phyloP scores from a whole-genome alignment of 1,140 invertebrate species.

The Rhagoletis zephyria region DNA sequence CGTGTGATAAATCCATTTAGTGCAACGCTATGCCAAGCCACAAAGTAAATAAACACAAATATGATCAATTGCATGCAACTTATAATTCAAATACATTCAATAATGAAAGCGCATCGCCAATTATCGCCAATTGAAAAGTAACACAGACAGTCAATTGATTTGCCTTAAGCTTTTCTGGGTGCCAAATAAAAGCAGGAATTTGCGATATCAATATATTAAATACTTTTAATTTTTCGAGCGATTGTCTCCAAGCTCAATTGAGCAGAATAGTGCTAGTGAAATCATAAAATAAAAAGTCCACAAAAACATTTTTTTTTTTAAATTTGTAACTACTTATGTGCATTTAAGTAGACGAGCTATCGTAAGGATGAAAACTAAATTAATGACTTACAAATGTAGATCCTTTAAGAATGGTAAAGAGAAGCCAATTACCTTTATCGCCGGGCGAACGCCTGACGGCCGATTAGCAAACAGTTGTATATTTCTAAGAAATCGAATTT shows the following conservation, averaged over 20 bases:
- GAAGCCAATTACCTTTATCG: no score
- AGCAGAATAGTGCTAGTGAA: not conserved
- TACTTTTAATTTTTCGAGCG: no score
- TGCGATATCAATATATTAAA: not conserved
- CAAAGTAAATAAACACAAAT: not conserved
- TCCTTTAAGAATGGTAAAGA: no score
- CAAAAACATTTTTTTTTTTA: no score
- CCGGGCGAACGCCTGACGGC: no score
- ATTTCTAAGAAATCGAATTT: no score
- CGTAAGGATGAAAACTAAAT: no score
- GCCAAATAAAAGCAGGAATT: not conserved
- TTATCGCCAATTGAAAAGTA: conserved; percentile 26
- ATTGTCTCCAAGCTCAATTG: conserved; percentile 27
- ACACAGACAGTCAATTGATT: not conserved
- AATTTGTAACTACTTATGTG: no score
- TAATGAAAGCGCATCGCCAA: not conserved
- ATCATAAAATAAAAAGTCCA: no score
- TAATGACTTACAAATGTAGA: no score
- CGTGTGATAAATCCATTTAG: conserved; percentile 36
- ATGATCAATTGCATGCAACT: conserved; percentile 31
- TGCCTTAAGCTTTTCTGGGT: not conserved
- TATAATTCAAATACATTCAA: not conserved
- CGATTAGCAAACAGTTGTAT: no score
- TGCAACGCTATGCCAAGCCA: not conserved
- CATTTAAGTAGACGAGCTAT: no score